These are phyloP conservation scores for Sebastes steindachneri DNA, from an alignment of 2,797 vertebrate species.

Conservation along the genomic window DNA sequence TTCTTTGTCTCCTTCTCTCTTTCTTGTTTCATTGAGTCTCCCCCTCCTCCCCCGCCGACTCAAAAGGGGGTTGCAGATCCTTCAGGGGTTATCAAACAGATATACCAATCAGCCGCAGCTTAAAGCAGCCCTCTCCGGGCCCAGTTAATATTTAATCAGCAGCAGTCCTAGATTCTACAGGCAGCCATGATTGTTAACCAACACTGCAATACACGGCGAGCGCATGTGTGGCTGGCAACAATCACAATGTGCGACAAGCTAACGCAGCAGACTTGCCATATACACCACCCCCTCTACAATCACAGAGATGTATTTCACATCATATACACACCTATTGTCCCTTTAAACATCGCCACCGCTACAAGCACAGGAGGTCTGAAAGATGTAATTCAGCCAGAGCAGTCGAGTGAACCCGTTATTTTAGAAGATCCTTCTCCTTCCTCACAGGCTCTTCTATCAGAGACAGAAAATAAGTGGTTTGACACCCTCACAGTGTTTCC, in stretches of 20 bases:
- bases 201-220: conserved; percentile 18
- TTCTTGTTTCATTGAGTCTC: conserved; percentile 45
- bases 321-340: background rate
- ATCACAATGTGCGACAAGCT: conserved; percentile 18
- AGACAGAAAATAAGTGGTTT: conserved; percentile 42
- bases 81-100: conserved; percentile 76
- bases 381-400: conserved; percentile 23
- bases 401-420: conserved; percentile 15
- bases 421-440: conserved; percentile 15
- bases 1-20: conserved; percentile 41
- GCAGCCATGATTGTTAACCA: conserved; percentile 71
- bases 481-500: conserved; percentile 36
- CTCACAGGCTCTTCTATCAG: conserved; percentile 22
- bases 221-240: conserved; percentile 29
- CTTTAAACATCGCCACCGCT: conserved; percentile 17
- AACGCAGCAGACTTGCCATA: conserved; percentile 10
- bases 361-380: background rate
- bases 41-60: conserved; percentile 28
- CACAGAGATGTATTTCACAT: conserved; percentile 12
- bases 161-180: conserved; percentile 79
- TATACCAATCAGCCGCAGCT: conserved; percentile 76
- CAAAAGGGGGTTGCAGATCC: conserved; percentile 59
- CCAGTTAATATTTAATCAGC: conserved; percentile 83
- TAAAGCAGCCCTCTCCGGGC: conserved; percentile 69
- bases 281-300: background rate